phyloP scores from a whole-genome alignment of 2,113 vertebrate species.

The Malurus cyaneus region DNA sequence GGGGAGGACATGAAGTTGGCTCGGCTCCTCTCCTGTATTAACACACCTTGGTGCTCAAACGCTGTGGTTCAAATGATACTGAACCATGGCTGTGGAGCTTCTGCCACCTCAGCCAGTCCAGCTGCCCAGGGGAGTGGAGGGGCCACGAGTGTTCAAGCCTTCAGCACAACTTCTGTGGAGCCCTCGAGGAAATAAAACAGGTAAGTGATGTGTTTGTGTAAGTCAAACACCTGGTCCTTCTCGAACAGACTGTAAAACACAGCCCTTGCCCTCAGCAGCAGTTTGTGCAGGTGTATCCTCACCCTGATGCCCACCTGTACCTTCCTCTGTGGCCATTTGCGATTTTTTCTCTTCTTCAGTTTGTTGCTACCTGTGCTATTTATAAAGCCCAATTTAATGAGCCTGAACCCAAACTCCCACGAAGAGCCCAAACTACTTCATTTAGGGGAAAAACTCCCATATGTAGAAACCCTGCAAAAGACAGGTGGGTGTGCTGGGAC shows the following conservation, averaged over 20 bases:
- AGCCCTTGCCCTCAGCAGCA: neutral
- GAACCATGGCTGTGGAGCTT: rapidly evolving
- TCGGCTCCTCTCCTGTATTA: rapidly evolving
- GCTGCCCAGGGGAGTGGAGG: neutral
- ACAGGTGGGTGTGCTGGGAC: neutral
- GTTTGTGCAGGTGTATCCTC: neutral
- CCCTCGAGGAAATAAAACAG: rapidly evolving
- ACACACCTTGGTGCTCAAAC: neutral
- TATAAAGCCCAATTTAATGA: neutral
- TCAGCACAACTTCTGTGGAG: neutral
- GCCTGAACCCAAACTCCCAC: neutral
- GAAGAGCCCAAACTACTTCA: neutral
- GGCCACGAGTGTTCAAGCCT: rapidly evolving
- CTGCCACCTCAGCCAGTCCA: neutral
- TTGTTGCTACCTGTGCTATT: neutral
- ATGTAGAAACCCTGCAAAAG: neutral
- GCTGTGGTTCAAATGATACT: rapidly evolving
- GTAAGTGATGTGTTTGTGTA: neutral
- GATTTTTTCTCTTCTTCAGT: neutral
- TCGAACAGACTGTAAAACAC: neutral
- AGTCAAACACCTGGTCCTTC: neutral
- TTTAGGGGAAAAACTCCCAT: neutral
- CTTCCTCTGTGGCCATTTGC: neutral
- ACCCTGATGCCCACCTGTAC: rapidly evolving
- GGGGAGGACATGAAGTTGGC: rapidly evolving